Conservation (phyloP, 2,888 invertebrate species). For the Boloria euphrosyne region DNA sequence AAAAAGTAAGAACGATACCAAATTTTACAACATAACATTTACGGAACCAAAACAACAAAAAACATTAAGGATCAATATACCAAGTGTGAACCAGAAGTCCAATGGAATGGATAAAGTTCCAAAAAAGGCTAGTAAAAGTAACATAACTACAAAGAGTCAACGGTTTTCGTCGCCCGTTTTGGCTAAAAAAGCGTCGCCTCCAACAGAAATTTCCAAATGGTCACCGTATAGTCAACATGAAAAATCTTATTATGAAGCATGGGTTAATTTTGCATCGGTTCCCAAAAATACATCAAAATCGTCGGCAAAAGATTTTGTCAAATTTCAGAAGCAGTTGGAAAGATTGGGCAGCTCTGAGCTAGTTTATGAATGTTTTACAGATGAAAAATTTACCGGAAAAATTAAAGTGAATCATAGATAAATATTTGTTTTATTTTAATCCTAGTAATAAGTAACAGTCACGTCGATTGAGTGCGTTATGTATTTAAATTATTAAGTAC, state of each 20-base stretch:
- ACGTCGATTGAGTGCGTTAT: neutral
- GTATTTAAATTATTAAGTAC: no score
- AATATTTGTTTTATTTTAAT: neutral
- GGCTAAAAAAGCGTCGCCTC: conserved; percentile 41
- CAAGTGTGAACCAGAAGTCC: conserved; percentile 36
- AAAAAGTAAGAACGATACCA: conserved; percentile 44
- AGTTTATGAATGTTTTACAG: conserved; percentile 50
- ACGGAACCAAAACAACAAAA: conserved; percentile 47
- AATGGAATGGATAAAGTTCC: neutral
- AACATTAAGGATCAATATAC: conserved; percentile 53
- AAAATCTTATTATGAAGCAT: conserved; percentile 69
- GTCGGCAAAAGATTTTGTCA: conserved; percentile 43
- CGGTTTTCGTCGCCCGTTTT: conserved; percentile 36
- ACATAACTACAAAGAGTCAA: conserved; percentile 20
- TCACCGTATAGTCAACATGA: conserved; percentile 57
- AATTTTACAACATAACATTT: conserved; percentile 59
- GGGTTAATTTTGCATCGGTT: conserved; percentile 63
- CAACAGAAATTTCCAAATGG: conserved; percentile 68
- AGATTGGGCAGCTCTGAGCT: conserved; percentile 51
- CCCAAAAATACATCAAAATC: conserved; percentile 51
- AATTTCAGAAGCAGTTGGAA: conserved; percentile 46
- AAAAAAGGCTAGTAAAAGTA: conserved; percentile 27
- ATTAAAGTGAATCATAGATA: conserved; percentile 55
- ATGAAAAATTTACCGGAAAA: conserved; percentile 61
- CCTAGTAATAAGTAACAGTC: neutral